Evolutionary conservation across 2,113 vertebrate species (phyloP).

Genomic region (Alethe diademata): DNA sequence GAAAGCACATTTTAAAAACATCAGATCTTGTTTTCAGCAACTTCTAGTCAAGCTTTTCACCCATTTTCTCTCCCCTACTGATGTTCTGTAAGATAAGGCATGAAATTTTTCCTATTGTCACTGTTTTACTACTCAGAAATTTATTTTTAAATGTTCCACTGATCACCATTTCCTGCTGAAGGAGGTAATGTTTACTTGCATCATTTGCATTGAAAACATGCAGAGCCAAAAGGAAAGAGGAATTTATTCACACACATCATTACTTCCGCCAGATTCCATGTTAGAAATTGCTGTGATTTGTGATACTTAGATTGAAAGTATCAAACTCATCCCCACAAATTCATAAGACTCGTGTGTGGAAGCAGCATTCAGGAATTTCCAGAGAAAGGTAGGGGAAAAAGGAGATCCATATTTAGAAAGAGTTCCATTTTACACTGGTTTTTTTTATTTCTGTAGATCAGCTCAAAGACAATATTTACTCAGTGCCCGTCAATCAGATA

Average conservation of each 20-base stretch:
- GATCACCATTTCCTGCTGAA: conserved; percentile 42
- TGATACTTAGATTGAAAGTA: not conserved
- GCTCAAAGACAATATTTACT: not conserved
- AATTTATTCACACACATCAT: not conserved
- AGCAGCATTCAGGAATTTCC: not conserved
- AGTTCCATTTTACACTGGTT: not conserved
- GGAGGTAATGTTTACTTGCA: not conserved
- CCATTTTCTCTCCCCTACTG: not conserved
- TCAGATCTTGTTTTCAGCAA: not conserved
- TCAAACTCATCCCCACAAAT: not conserved
- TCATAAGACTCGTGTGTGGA: not conserved
- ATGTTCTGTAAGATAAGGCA: conserved; percentile 27
- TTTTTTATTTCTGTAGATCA: not conserved
- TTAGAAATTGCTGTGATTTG: not conserved
- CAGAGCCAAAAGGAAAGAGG: not conserved
- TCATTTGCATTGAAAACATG: conserved; percentile 15
- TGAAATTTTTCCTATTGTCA: conserved; percentile 23
- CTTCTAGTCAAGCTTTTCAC: not conserved
- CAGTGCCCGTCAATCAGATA: not conserved
- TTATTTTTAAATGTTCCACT: conserved; percentile 42
- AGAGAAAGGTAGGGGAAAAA: not conserved
- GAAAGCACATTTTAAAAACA: not conserved
- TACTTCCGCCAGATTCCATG: not conserved
- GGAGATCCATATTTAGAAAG: not conserved
- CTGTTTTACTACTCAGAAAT: conserved; percentile 15